phyloP scores from a whole-genome alignment of 2,797 vertebrate species.

The Accipiter minullus region DNA sequence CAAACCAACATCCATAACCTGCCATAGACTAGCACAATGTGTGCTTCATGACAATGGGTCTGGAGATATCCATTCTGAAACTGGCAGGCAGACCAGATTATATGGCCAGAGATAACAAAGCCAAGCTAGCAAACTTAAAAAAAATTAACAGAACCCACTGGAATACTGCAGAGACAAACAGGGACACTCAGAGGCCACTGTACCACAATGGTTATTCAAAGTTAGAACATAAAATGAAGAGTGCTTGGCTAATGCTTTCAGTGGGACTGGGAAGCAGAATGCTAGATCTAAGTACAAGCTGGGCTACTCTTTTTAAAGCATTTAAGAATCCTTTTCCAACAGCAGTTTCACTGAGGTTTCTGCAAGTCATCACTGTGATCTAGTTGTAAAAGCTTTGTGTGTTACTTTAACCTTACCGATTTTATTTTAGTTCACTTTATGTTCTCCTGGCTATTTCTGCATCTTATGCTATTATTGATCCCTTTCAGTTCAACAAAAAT shows the following conservation, averaged over 20 bases:
- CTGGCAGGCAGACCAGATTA: not conserved
- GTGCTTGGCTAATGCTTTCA: not conserved
- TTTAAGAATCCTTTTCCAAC: not conserved
- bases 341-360: not conserved
- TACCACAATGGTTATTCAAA: not conserved
- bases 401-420: not conserved
- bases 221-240: not conserved
- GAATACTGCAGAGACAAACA: not conserved
- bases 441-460: not conserved
- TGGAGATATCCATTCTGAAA: not conserved
- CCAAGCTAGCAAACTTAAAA: not conserved
- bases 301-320: not conserved
- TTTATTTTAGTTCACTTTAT: not conserved
- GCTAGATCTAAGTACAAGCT: not conserved
- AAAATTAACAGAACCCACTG: not conserved
- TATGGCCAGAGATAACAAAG: not conserved
- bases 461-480: not conserved
- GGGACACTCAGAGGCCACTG: too few species aligned
- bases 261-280: not conserved
- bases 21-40: not conserved
- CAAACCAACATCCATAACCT: not conserved
- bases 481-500: not conserved
- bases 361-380: not conserved
- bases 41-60: not conserved
- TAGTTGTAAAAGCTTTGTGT: not conserved